Conservation (phyloP, 2,888 invertebrate genomes). For the Frankliniella intonsa region DNA sequence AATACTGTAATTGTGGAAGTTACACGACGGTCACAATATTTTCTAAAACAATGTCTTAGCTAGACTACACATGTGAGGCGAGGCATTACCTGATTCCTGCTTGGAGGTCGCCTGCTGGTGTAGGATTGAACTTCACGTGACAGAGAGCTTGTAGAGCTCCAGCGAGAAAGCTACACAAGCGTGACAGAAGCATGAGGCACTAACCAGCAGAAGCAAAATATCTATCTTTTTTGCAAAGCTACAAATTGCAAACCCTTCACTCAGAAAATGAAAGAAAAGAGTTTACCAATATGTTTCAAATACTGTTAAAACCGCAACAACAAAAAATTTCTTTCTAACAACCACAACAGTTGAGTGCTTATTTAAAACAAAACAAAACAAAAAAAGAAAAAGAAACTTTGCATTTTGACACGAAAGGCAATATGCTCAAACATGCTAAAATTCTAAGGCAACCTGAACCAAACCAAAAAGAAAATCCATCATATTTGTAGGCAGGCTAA, state of each 20-base stretch:
- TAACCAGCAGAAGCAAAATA: constrained; percentile 36
- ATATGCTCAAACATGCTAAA: background rate
- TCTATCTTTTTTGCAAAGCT: constrained; percentile 33
- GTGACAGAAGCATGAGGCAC: constrained; percentile 45
- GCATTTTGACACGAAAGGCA: background rate
- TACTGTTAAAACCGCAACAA: background rate
- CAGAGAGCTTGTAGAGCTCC: constrained; percentile 59
- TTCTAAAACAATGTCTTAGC: too few species aligned
- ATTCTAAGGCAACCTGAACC: background rate
- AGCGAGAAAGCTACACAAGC: constrained; percentile 58
- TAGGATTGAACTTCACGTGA: constrained; percentile 59
- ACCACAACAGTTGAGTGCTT: background rate
- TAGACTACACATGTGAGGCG: background rate
- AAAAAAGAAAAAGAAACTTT: background rate
- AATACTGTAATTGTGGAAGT: too few species aligned
- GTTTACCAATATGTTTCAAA: background rate
- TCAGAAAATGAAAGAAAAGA: background rate
- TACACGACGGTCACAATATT: too few species aligned
- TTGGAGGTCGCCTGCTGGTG: constrained; percentile 46
- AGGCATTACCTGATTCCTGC: constrained; percentile 13
- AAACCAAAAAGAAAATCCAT: too few species aligned
- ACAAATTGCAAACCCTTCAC: background rate
- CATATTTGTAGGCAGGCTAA: too few species aligned
- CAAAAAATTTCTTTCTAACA: background rate
- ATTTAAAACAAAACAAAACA: background rate